Percentiles rank a stretch among this genome's conserved stretches.
phyloP scores from a whole-genome alignment of 2,797 vertebrate species.

The Morus bassanus region DNA sequence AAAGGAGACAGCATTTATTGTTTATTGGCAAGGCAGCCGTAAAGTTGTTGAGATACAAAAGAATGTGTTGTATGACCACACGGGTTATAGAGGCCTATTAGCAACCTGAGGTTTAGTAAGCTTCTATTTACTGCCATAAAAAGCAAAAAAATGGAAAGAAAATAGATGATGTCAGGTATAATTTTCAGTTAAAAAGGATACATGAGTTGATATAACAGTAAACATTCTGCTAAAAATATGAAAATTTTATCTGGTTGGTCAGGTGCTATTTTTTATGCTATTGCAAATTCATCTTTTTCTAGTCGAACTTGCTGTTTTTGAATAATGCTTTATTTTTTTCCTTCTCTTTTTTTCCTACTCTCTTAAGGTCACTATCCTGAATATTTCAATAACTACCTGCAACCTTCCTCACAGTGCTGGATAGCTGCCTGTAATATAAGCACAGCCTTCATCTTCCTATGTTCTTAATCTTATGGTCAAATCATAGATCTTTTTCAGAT shows the following conservation, averaged over 20 bases:
- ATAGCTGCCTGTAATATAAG: not conserved
- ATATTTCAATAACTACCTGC: not conserved
- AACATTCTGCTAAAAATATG: not conserved
- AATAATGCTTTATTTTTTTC: not conserved
- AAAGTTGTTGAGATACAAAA: not conserved
- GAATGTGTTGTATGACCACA: not conserved
- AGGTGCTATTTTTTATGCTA: not conserved
- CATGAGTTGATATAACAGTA: not conserved
- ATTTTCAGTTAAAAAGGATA: not conserved
- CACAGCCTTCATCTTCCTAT: not conserved
- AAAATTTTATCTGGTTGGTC: not conserved
- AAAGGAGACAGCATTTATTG: not conserved
- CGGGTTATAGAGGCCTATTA: not conserved
- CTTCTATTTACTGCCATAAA: not conserved
- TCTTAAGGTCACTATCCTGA: not conserved
- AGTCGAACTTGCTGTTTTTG: not conserved
- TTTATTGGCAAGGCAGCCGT: not conserved
- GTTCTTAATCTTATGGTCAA: not conserved
- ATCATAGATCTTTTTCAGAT: conserved; percentile 30
- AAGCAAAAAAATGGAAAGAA: not conserved
- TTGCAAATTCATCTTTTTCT: not conserved
- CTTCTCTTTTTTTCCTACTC: not conserved
- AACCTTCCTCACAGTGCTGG: not conserved
- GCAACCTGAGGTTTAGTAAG: not conserved
- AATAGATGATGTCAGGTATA: not conserved